phyloP scores from a whole-genome alignment of 2,113 vertebrate species.

The Anguilla japonica region DNA sequence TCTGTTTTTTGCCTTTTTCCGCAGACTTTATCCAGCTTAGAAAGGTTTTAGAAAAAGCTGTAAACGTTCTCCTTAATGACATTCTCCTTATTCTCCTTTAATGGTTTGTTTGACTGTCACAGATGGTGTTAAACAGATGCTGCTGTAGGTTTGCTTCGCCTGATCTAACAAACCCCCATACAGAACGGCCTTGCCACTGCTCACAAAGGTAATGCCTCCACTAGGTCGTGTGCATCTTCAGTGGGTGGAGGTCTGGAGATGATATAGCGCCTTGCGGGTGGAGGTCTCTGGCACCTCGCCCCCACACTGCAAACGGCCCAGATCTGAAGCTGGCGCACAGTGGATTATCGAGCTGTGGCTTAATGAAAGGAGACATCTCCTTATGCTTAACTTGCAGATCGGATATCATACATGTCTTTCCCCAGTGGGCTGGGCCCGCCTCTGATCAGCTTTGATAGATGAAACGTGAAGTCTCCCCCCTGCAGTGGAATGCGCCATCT shows the following conservation, averaged over 20 bases:
- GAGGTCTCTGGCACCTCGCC: not conserved
- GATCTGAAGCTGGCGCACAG: not conserved
- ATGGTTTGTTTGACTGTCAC: not conserved
- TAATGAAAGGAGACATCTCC: conserved; percentile 37
- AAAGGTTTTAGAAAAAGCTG: conserved; percentile 3
- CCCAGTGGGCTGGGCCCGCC: conserved; percentile 22
- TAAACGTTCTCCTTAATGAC: not conserved
- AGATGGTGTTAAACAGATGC: not conserved
- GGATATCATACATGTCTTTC: conserved; percentile 15
- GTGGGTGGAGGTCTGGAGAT: no score
- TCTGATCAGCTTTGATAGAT: conserved; percentile 25
- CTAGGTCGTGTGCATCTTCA: no score
- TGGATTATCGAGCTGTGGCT: conserved; percentile 9
- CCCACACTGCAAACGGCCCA: not conserved
- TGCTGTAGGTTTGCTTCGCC: not conserved
- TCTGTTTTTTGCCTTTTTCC: conserved; percentile 41
- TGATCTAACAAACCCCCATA: not conserved
- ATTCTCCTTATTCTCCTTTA: not conserved
- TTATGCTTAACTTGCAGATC: conserved; percentile 30
- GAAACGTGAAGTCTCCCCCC: conserved; percentile 24
- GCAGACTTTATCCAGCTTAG: conserved; percentile 40
- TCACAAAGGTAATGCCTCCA: no score
- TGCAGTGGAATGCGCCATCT: not conserved
- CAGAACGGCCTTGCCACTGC: no score
- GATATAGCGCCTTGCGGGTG: not conserved